These are phyloP conservation scores for Marmota monax DNA, from an alignment of 2,113 vertebrate species.

Conservation along the genomic window DNA sequence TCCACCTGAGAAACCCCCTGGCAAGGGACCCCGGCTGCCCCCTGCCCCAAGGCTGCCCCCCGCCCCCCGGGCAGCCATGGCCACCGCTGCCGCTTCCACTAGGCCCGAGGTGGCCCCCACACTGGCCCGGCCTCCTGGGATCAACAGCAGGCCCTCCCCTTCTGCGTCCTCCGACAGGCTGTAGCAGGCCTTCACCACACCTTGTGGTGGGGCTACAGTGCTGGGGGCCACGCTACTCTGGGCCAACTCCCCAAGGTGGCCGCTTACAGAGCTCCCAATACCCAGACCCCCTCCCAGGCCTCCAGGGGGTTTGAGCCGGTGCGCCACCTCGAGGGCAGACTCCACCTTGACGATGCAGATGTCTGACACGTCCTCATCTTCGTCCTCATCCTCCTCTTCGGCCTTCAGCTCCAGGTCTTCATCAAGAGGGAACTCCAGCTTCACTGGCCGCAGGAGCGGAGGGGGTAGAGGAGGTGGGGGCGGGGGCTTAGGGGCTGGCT, in stretches of 20 bases:
- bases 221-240: slow-evolving; percentile 75
- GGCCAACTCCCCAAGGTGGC: slow-evolving; percentile 76
- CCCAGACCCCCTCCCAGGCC: slow-evolving; percentile 82
- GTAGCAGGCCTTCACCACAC: slow-evolving; percentile 86
- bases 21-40: slow-evolving; percentile 71
- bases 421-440: slow-evolving; percentile 84
- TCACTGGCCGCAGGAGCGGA: slow-evolving; percentile 81
- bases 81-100: slow-evolving; percentile 82
- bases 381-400: slow-evolving; percentile 87
- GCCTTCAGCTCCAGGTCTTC: slow-evolving; percentile 85
- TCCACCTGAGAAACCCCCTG: slow-evolving; percentile 59
- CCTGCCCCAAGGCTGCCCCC: slow-evolving; percentile 77
- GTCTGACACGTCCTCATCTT: slow-evolving; percentile 85
- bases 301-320: slow-evolving; percentile 79
- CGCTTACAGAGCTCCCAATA: slow-evolving; percentile 10
- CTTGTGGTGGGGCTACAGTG: slow-evolving; percentile 74
- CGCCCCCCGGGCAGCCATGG: slow-evolving; percentile 82
- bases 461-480: slow-evolving; percentile 80
- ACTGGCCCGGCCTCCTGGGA: slow-evolving; percentile 80
- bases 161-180: slow-evolving; percentile 84
- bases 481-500: slow-evolving; percentile 79
- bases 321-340: slow-evolving; percentile 82
- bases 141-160: slow-evolving; percentile 84
- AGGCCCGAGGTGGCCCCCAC: slow-evolving; percentile 79
- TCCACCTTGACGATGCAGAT: slow-evolving; percentile 90